These are phyloP conservation scores for Pipistrellus kuhlii DNA, from an alignment of 2,797 vertebrate species.

Conservation along the genomic window DNA sequence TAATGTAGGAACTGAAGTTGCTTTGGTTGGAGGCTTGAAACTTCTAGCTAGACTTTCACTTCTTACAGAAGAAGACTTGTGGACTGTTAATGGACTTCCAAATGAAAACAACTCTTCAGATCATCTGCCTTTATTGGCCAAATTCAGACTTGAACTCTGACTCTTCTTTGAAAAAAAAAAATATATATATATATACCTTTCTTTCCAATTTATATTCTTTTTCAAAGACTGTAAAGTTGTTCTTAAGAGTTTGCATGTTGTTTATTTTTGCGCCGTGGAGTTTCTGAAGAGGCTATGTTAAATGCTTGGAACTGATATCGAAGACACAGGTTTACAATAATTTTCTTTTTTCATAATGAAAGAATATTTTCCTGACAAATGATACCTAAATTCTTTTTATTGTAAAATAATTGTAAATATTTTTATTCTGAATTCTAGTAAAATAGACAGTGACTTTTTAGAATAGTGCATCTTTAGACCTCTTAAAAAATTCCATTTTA, in stretches of 20 bases:
- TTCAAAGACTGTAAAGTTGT: slow-evolving; percentile 74
- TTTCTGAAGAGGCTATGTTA: slow-evolving; percentile 72
- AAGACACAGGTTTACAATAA: slow-evolving; percentile 76
- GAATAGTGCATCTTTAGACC: slow-evolving; percentile 47
- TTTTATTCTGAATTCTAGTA: slow-evolving; percentile 85
- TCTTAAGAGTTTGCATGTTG: slow-evolving; percentile 73
- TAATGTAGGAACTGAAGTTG: slow-evolving; percentile 83
- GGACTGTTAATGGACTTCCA: slow-evolving; percentile 92
- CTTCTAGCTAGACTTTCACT: slow-evolving; percentile 93
- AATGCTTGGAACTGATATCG: slow-evolving; percentile 58
- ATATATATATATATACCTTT: neutral
- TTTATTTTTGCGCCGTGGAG: slow-evolving; percentile 71
- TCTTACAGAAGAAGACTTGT: slow-evolving; percentile 92
- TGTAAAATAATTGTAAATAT: slow-evolving; percentile 83
- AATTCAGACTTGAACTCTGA: slow-evolving; percentile 91
- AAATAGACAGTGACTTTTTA: slow-evolving; percentile 80
- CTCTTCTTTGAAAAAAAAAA: slow-evolving; percentile 32
- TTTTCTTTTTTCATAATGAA: slow-evolving; percentile 83
- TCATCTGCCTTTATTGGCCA: slow-evolving; percentile 94
- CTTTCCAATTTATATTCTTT: slow-evolving; percentile 34
- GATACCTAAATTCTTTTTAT: slow-evolving; percentile 81
- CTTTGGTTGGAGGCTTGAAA: slow-evolving; percentile 89
- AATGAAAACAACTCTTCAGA: slow-evolving; percentile 95
- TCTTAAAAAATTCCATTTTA: neutral
- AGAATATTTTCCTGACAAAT: slow-evolving; percentile 80